Conservation (phyloP, 2,888 invertebrate species). For the Machimus rusticus region DNA sequence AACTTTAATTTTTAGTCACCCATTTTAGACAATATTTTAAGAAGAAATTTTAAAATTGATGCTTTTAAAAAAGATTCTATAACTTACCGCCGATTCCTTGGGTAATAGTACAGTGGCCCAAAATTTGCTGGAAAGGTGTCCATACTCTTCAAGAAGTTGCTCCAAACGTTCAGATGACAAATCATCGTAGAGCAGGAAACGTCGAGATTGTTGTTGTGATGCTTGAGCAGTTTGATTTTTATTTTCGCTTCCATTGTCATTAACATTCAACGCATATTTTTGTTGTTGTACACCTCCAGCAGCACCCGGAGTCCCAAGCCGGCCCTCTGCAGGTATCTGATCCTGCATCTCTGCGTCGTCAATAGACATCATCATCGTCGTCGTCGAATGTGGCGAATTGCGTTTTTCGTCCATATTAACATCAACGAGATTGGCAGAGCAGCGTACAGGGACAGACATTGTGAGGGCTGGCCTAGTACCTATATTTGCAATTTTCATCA, state of each 20-base stretch:
- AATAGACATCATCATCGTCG: conserved; percentile 55
- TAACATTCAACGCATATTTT: conserved; percentile 44
- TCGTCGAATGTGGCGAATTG: conserved; percentile 51
- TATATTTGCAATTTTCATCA: conserved; percentile 47
- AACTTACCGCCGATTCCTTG: conserved; percentile 68
- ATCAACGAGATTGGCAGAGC: conserved; percentile 63
- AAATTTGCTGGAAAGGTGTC: conserved; percentile 74
- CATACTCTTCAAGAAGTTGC: conserved; percentile 71
- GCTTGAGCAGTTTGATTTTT: conserved; percentile 5
- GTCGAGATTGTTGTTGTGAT: conserved; percentile 45
- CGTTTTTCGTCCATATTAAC: conserved; percentile 60
- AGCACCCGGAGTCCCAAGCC: conserved; percentile 72
- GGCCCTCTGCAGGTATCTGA: conserved; percentile 66
- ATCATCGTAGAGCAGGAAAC: conserved; percentile 6
- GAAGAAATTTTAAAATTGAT: not conserved
- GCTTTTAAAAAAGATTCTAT: not conserved
- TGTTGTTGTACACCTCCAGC: conserved; percentile 58
- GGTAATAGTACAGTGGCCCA: conserved; percentile 74
- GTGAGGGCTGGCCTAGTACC: conserved; percentile 65
- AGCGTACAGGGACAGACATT: conserved; percentile 65
- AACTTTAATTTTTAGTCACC: no score
- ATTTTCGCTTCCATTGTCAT: conserved; percentile 50
- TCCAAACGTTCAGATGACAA: conserved; percentile 62
- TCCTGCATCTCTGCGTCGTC: conserved; percentile 59
- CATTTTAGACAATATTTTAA: not conserved